A percentile compares a stretch with the other conserved stretches of the same genome.
Conservation (phyloP, 2,888 invertebrate genomes). For the Dolichopus griseipennis region DNA sequence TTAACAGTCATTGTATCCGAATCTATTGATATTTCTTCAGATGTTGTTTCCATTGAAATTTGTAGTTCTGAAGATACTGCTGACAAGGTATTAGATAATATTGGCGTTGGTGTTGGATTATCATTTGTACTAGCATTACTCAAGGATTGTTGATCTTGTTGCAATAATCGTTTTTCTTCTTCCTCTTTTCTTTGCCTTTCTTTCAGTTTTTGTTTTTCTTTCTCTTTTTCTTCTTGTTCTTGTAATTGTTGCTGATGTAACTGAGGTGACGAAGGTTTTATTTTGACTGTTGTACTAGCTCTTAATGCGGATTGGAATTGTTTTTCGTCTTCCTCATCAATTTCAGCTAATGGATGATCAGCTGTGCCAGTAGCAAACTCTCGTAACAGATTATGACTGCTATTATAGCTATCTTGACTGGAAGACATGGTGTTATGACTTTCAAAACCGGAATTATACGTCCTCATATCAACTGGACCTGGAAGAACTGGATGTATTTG, state of each 20-base stretch:
- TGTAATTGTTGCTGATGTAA: constrained; percentile 13
- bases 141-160: constrained; percentile 25
- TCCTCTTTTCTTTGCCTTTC: constrained; percentile 4
- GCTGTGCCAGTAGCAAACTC: constrained; percentile 60
- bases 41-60: constrained; percentile 42
- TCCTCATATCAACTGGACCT: constrained; percentile 84
- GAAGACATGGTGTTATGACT: constrained; percentile 43
- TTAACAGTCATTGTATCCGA: constrained; percentile 47
- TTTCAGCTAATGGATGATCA: constrained; percentile 61
- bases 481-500: constrained; percentile 63
- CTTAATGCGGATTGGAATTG: constrained; percentile 61
- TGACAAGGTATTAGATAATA: constrained; percentile 23
- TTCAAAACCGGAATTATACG: constrained; percentile 55
- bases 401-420: constrained; percentile 50
- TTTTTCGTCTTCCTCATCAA: constrained; percentile 72
- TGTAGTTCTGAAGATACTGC: constrained; percentile 33
- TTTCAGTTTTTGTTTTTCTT: neutral
- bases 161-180: constrained; percentile 15
- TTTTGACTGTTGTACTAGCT: constrained; percentile 46
- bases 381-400: constrained; percentile 52
- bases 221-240: neutral
- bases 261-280: constrained; percentile 30
- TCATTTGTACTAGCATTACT: constrained; percentile 17
- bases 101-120: constrained; percentile 21
- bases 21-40: constrained; percentile 44